phyloP scores from a whole-genome alignment of 2,888 invertebrate species.

The Tribolium freemani region DNA sequence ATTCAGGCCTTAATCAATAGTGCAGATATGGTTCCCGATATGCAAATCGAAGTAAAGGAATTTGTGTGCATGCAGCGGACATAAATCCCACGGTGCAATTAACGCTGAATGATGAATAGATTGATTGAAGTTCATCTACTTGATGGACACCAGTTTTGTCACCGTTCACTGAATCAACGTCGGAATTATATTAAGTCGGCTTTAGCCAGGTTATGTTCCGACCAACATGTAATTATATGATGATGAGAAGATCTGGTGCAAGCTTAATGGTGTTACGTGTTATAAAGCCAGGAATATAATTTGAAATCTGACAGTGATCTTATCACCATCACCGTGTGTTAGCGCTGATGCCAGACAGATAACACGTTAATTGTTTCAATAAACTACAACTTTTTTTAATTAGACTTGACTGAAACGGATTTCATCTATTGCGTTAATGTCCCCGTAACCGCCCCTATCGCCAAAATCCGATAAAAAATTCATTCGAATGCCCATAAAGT shows the following conservation, averaged over 20 bases:
- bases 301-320: constrained; percentile 19
- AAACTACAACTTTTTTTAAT: too few relatives aligned
- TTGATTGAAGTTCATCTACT: constrained; percentile 3
- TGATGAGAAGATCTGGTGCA: constrained; percentile 22
- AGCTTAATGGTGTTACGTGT: constrained; percentile 27
- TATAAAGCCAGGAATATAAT: constrained; percentile 17
- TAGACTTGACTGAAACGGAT: too few relatives aligned
- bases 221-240: constrained; percentile 27
- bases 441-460: background rate
- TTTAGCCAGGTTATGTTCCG: constrained; percentile 6
- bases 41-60: background rate
- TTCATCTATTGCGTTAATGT: too few relatives aligned
- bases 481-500: background rate
- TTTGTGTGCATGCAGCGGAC: background rate
- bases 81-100: background rate
- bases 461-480: background rate
- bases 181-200: constrained; percentile 14
- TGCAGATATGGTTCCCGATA: background rate
- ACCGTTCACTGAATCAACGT: constrained; percentile 8
- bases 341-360: background rate
- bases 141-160: constrained; percentile 17
- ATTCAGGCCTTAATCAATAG: background rate
- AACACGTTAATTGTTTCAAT: background rate
- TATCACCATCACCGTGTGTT: background rate
- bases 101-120: constrained; percentile 6